A percentile compares a stretch with the other conserved stretches of the same genome.
Conservation (phyloP, 1,140 invertebrate species). For the Augochlora pura region DNA sequence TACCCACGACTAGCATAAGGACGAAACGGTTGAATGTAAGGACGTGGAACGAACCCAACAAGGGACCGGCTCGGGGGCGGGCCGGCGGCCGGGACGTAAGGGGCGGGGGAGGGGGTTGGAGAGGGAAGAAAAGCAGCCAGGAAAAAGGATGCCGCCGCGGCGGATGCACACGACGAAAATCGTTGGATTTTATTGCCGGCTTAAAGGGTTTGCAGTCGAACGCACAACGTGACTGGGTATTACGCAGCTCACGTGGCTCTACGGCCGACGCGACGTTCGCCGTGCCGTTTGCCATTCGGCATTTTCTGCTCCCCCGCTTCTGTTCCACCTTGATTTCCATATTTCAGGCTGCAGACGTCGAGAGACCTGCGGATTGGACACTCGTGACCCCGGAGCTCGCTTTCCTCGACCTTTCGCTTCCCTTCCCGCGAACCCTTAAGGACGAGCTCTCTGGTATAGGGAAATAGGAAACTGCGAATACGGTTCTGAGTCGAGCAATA, state of each 20-base stretch:
- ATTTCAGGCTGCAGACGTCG: background rate
- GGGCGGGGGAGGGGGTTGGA: no score
- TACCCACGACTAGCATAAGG: conserved; percentile 32
- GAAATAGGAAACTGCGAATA: no score
- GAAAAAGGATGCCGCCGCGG: conserved; percentile 19
- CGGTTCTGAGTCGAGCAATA: no score
- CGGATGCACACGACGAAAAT: conserved; percentile 54
- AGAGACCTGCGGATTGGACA: background rate
- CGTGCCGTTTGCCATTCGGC: conserved; percentile 8
- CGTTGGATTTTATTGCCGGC: conserved; percentile 70
- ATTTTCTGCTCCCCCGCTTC: conserved; percentile 24
- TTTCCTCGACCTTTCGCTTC: no score
- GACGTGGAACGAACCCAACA: background rate
- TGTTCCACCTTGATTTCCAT: conserved; percentile 22
- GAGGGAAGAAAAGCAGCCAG: conserved; percentile 1
- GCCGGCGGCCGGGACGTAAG: background rate
- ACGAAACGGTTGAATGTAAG: conserved; percentile 36
- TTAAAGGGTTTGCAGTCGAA: conserved; percentile 66
- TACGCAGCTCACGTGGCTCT: conserved; percentile 42
- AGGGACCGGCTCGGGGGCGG: background rate
- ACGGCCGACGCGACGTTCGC: background rate
- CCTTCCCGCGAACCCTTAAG: no score
- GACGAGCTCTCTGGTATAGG: no score
- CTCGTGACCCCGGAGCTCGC: background rate
- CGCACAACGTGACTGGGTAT: conserved; percentile 53